phyloP scores from a whole-genome alignment of 1,140 invertebrate genomes.

The Drosophila orena region DNA sequence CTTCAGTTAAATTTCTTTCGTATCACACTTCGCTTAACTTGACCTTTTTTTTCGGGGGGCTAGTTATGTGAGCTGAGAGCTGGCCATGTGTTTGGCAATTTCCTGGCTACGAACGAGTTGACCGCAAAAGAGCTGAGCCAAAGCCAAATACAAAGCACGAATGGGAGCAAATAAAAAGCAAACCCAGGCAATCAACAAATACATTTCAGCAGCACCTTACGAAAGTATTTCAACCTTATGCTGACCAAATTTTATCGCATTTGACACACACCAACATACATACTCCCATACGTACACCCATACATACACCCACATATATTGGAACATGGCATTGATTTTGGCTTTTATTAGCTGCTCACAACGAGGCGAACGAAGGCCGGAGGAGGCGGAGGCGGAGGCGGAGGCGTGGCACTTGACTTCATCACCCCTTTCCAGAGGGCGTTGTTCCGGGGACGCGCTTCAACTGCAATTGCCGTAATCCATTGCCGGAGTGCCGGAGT shows the following conservation, averaged over 20 bases:
- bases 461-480: constrained; percentile 78
- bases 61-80: constrained; percentile 43
- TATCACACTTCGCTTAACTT: constrained; percentile 58
- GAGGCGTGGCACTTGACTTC: constrained; percentile 44
- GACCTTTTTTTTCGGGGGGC: constrained; percentile 56
- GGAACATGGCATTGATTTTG: constrained; percentile 73
- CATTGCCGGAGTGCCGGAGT: constrained; percentile 51
- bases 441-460: constrained; percentile 33
- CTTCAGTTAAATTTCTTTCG: constrained; percentile 51
- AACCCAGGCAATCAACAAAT: constrained; percentile 81
- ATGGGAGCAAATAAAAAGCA: constrained; percentile 72
- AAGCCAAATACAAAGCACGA: constrained; percentile 62
- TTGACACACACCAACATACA: constrained; percentile 50
- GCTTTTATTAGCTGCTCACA: constrained; percentile 77
- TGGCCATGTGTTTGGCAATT: constrained; percentile 76
- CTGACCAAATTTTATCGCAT: constrained; percentile 82
- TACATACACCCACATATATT: constrained; percentile 1
- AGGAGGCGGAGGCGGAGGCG: too few relatives aligned
- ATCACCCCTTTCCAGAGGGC: background rate
- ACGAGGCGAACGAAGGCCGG: constrained; percentile 28
- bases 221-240: constrained; percentile 83
- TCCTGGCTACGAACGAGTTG: constrained; percentile 79
- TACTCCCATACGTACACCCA: too few relatives aligned
- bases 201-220: constrained; percentile 82
- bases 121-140: constrained; percentile 71